Percentiles rank a stretch among this genome's conserved stretches.
phyloP scores from a whole-genome alignment of 2,888 invertebrate genomes.

The Tolmerus cingulatus region DNA sequence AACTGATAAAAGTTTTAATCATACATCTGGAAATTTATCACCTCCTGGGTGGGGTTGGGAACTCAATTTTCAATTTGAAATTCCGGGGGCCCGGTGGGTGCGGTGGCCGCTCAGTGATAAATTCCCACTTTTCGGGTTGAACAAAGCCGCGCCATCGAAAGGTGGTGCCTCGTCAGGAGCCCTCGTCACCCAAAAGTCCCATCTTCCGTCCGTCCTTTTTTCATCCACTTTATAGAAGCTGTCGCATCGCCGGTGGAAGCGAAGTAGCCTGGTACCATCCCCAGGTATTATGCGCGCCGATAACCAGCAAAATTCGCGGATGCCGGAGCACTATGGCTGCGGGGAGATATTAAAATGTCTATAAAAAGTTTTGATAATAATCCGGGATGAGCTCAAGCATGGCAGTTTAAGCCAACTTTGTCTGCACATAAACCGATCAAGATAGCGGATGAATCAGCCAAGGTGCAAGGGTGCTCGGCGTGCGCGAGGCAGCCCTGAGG shows the following conservation, averaged over 20 bases:
- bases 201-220: not conserved
- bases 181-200: not conserved
- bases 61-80: conserved; percentile 37
- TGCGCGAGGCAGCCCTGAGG: not conserved
- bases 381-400: conserved; percentile 4
- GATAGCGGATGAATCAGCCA: not conserved
- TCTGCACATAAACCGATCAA: not conserved
- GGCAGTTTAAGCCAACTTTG: not conserved
- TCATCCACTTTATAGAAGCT: not conserved
- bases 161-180: not conserved
- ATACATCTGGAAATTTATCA: conserved; percentile 49
- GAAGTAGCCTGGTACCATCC: not conserved
- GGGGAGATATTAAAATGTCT: not conserved
- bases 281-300: not conserved
- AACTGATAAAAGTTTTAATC: conserved; percentile 50
- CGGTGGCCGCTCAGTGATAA: not conserved
- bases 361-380: conserved; percentile 6
- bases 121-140: conserved; percentile 18
- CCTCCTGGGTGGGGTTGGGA: conserved; percentile 36
- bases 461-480: not conserved
- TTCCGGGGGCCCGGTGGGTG: not conserved
- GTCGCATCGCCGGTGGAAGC: not conserved
- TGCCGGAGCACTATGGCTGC: not conserved
- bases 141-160: not conserved
- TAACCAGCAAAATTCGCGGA: not conserved